Base-by-base conservation (phyloP, 1,140 invertebrate species). In the Pantala flavescens region DNA sequence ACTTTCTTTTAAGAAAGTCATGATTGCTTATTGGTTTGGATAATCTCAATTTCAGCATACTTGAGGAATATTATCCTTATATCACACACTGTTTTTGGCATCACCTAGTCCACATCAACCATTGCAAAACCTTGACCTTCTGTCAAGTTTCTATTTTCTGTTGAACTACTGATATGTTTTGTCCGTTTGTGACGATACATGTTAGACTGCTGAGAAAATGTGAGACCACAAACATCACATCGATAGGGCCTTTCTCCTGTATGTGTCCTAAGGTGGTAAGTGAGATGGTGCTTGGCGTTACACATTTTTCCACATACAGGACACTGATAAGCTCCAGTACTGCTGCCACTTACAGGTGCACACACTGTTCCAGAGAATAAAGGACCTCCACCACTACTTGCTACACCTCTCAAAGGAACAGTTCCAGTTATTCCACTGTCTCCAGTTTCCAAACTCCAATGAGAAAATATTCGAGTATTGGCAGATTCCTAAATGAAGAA, bases 101-200 rank as follows among this genome's bases (percentile, higher is more conserved):
- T 9, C 28, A 36, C 2, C 49, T 63, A 63, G 12, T 63, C 49
- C 14, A 63, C n/a, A 21, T 63, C n/a, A 3, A 63, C 49, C 49
- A 63, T 63, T 63, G 49, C 49, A 63, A 7, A 63, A 21, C 49
- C 49, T 14, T 63, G 49, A 21, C 49, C 49, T 19, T 63, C 49
- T 5, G 12, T 12, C n/a, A 63, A 21, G n/a, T 21, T 21, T 63
- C 49, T 16, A 14, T 21, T 21, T 63, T 63, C 49, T 7, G 16
- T 21, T 19, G 49, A 63, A 12, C 1, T 12, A 63, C 49, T 12
- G 5, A 63, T 12, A 14, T 63, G 49, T 63, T 63, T 63, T 63
- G 49, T 63, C 49, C 49, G 49, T 21, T 63, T 63, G 49, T 63
- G 49, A 63, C 49, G 49, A 63, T 63, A 63, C 49, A 63, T 63